phyloP scores from a whole-genome alignment of 92 coral and sea anemone genomes.

The Micromussa lordhowensis region DNA sequence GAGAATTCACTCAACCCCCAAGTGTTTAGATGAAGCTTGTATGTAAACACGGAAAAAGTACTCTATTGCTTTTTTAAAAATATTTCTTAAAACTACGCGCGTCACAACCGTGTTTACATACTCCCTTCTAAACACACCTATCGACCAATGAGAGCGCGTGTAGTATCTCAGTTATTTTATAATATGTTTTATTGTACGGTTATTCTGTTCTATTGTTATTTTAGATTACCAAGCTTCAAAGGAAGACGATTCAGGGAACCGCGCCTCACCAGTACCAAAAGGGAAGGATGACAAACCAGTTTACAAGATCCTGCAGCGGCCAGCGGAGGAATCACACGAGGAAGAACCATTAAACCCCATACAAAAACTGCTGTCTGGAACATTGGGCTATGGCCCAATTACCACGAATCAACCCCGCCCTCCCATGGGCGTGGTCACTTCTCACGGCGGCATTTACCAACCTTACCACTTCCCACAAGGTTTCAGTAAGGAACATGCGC shows the following conservation, averaged over 20 bases:
- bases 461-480: constrained; percentile 31
- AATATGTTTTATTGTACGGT: no score
- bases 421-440: constrained; percentile 37
- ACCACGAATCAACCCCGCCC: constrained; percentile 26
- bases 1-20: no score
- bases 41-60: no score
- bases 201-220: not conserved
- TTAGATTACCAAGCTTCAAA: constrained; percentile 49
- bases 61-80: no score
- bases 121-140: no score
- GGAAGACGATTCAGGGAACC: constrained; percentile 29
- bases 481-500: constrained; percentile 2
- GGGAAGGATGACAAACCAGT: constrained; percentile 51
- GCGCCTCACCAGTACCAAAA: constrained; percentile 54
- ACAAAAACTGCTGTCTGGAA: constrained; percentile 38
- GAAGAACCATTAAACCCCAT: constrained; percentile 38
- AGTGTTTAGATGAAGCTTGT: no score
- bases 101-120: no score
- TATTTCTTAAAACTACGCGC: no score
- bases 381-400: constrained; percentile 5
- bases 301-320: constrained; percentile 81
- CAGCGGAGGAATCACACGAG: constrained; percentile 37
- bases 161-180: no score
- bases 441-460: constrained; percentile 32
- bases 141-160: no score